Evolutionary conservation across 2,888 invertebrate species (phyloP), one percentile per base, ranked within the genome.

Genomic region (Thecocarcelia acutangulata): DNA sequence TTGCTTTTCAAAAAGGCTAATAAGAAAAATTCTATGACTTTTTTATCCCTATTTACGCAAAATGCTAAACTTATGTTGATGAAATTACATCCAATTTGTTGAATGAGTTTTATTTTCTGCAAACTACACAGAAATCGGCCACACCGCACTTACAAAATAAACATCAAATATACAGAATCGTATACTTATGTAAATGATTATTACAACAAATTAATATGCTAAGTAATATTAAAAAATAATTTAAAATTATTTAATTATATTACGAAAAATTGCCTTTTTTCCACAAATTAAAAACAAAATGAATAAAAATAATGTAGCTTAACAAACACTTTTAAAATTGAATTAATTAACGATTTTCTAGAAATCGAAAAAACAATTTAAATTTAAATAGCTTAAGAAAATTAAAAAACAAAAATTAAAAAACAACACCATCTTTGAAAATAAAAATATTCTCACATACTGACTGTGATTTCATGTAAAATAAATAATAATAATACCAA

Each of bases 401-500:
- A 59, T 28, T 46, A 52, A 44, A 28, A n/a, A 1, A 50, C 78
- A 70, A 54, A 24, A 81, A 70, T 58, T 72, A 72, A 46, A 63
- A 75, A 58, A 72, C n/a, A 76, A 81, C 76, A 79, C 69, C 72
- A 70, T 80, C 63, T 64, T 64, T 21, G 58, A 56, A 74, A 76
- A 64, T 80, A 84, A 87, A 89, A 87, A 89, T 24, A 24, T 88
- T 90, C 89, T 90, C 90, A 90, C 90, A 90, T 90, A 90, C 90
- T 89, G 90, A 90, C 90, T 90, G 90, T 90, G 90, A 90, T 90
- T 90, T 89, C 87, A 87, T 87, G 86, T 89, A 88, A 89, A 87
- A 87, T 86, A 86, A 85, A 70, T 85, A 80, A 69, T 56, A 59
- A 63, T 80, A 69, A 61, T 68, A 24, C 24, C 24, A 66, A 56